A percentile compares a stretch with the other conserved stretches of the same genome.
phyloP scores from a whole-genome alignment of 2,797 vertebrate species.

The Heterohyrax brucei region DNA sequence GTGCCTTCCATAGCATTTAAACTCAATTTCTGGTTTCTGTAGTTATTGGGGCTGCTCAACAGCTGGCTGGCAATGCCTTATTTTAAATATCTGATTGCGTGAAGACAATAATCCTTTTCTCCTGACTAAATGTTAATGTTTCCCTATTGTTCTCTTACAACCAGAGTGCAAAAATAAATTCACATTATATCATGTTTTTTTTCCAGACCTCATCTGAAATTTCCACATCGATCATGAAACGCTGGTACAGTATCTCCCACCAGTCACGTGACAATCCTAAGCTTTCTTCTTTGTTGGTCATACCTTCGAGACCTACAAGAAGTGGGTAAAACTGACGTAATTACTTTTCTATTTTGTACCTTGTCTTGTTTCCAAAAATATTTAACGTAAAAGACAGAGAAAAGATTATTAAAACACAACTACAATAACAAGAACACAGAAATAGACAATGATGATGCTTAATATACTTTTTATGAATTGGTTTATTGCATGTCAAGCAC shows the following conservation, averaged over 20 bases:
- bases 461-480: neutral
- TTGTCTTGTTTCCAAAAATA: neutral
- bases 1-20: neutral
- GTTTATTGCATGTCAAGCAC: neutral
- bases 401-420: neutral
- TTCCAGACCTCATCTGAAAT: neutral
- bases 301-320: slow-evolving; percentile 28
- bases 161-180: neutral
- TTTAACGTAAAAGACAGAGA: neutral
- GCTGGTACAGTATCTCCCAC: neutral
- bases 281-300: neutral
- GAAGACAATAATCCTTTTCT: slow-evolving; percentile 21
- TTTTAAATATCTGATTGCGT: slow-evolving; percentile 7
- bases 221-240: neutral
- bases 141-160: neutral
- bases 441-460: neutral
- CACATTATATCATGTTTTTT: neutral
- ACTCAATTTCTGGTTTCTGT: neutral
- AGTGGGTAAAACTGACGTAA: neutral
- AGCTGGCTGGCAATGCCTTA: neutral
- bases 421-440: neutral
- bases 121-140: neutral
- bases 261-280: neutral
- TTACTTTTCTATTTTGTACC: neutral
- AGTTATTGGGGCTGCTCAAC: neutral